Base-by-base conservation (phyloP, 2,113 vertebrate species). In the Mohoua ochrocephala region DNA sequence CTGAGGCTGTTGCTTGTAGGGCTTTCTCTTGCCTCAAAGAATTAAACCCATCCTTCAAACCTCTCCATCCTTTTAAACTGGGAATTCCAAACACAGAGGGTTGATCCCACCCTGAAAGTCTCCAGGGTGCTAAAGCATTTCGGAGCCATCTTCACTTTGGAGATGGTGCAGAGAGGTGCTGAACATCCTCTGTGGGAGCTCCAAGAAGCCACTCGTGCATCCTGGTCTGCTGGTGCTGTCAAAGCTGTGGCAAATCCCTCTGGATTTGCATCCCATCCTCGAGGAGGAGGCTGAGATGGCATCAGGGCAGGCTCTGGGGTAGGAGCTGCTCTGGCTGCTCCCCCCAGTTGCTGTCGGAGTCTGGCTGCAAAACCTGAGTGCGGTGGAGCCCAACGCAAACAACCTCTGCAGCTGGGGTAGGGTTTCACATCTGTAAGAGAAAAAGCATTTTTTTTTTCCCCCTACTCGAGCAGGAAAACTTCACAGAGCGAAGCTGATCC, bases 401-500 rank as follows among this genome's bases (percentile, higher is more conserved):
- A 67, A 54, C 47, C 76, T 71, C 70, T 74, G 53, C 69, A 85
- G 84, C 82, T 6, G 31, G 77, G 60, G 9, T 27, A 16, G 35
- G 28, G 41, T 92, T 96, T 94, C 59, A 11, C 42, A 42, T 84
- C 53, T 75, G 37, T 84, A 26, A 74, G 92, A 90, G 53, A 91
- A 60, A 71, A 93, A 74, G 37, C 42, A 1, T 42, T 33, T 42
- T 11, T 5, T 16, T 12, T 8, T 0, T n/a, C n/a, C 4, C 42
- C 30, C 4, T 6, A 2, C 69, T 78, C 10, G 13, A 92, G 69
- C 73, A 88, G 83, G 56, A 78, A 73, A 75, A 71, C 83, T 92
- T 80, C 50, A 27, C 47, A 5, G 37, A 92, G 87, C 68, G 33
- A 49, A 91, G 80, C 91, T 89, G 96, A 96, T 95, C 92, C 91